Base-by-base conservation (phyloP, 1,140 invertebrate species). In the Helicoverpa armigera region DNA sequence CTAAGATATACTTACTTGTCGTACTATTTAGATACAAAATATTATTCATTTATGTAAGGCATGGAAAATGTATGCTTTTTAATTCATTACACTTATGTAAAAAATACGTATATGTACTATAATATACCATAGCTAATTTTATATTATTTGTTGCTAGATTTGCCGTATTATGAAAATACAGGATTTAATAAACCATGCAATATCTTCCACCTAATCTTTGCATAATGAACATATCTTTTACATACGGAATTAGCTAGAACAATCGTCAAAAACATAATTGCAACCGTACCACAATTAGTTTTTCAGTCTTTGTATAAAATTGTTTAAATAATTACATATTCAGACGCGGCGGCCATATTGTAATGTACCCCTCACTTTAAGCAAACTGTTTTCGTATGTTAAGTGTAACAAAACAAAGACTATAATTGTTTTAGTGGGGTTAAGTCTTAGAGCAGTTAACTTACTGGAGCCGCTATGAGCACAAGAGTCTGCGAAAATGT, bases 341-440 rank as follows among this genome's bases (percentile, higher is more conserved):
- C 76, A 43, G 61, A 69, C 13, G 51, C 16, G 58, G 56, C 54
- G 53, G 65, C 35, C 76, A 35, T 53, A 51, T 56, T 70, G 76
- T 50, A 50, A 56, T 18, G n/a, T 58, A 54, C 18, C 23, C 31
- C 65, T 35, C 63, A 14, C 16, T 43, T 5, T 56, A 69, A 79
- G 76, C 70, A 79, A 79, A 79, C 63, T 69, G 76, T 79, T 79
- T 79, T 79, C 53, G 31, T 79, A 79, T 70, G 76, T 79, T 70
- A 79, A 78, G 53, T 70, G 31, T 56, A 79, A 70, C 65, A 79
- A 54, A 69, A 79, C 76, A 79, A 70, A 63, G 75, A 79, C 51
- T 54, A 0, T 79, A 79, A 79, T 79, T 79, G 65, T 79, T 79
- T 70, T 53, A 58, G 53, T 79, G 35, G 35, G 35, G 35, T 35